Base-by-base conservation (phyloP, 2,113 vertebrate genomes). In the Struthidea cinerea region DNA sequence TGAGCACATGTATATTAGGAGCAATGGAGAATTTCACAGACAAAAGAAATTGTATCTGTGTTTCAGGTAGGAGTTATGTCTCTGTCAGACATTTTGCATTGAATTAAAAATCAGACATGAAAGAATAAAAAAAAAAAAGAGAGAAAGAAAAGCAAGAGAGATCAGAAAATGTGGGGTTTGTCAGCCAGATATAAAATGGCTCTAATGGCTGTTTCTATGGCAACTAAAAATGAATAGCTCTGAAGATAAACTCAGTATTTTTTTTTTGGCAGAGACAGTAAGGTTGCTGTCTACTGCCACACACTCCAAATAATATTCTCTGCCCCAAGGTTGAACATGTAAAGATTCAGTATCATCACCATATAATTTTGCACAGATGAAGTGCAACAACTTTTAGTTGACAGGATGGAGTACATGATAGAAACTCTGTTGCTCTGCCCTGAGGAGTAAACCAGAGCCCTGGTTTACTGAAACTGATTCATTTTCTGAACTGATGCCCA, bases 191-290 rank as follows among this genome's bases (percentile, higher is more conserved):
- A 88, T 41, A 80, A 93, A 95, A 89, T 82, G 46, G 23, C 35
- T 88, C 67, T 91, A 96, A 87, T 93, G 46, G 42, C 33, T 74
- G 91, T 96, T 94, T 96, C 95, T 89, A 87, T 96, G 94, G 79
- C 63, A 96, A 96, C 94, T 56, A 77, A 91, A 95, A 93, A 90
- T 65, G 56, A 94, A 76, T 71, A 23, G 11, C 46, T 84, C n/a
- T 73, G 61, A 85, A 85, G 84, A 85, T 42, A 90, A 96, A 79
- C 50, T 73, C 15, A 4, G 21, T 53, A 5, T 27, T 37, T 24
- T 67, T 82, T 90, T 75, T 73, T 82, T 61, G 61, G 16, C 41
- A 85, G 50, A 26, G 35, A 67, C 44, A 41, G 46, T 63, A 90
- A 63, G 1, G 2, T 49, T 93, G 39, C 52, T 87, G 21, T 90